Evolutionary conservation across 2,888 invertebrate genomes (phyloP).

Genomic region (Drosophila aldrichi): DNA sequence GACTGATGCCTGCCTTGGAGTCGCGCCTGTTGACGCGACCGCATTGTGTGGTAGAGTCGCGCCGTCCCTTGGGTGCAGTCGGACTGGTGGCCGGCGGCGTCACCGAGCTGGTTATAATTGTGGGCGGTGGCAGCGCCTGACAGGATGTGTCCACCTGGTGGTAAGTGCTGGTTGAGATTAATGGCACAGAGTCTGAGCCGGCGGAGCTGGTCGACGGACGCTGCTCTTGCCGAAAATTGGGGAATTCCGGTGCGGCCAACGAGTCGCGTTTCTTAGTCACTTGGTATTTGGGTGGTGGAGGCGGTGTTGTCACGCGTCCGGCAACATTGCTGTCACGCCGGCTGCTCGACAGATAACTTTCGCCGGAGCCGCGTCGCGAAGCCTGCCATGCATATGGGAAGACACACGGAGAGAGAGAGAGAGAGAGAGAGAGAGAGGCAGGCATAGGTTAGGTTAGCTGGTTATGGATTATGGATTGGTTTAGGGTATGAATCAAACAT

Average conservation of each 20-base stretch:
- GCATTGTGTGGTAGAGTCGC: constrained; percentile 95
- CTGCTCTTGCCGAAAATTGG: constrained; percentile 87
- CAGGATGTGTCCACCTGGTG: constrained; percentile 89
- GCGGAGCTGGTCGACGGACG: constrained; percentile 91
- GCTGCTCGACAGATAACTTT: constrained; percentile 88
- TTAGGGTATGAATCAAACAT: neutral
- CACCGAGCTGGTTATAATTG: constrained; percentile 93
- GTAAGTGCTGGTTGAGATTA: constrained; percentile 84
- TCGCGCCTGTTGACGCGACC: constrained; percentile 89
- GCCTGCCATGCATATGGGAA: constrained; percentile 59
- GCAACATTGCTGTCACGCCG: constrained; percentile 89
- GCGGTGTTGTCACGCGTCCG: constrained; percentile 85
- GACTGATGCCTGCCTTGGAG: constrained; percentile 89
- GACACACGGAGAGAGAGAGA: neutral
- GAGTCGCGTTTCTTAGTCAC: constrained; percentile 88
- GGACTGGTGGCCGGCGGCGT: constrained; percentile 94
- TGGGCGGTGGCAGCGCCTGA: constrained; percentile 89
- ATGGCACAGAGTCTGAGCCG: constrained; percentile 88
- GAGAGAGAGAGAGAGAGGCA: constrained; percentile 23
- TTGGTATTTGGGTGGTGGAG: constrained; percentile 88
- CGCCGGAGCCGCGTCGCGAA: constrained; percentile 88
- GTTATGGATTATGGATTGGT: constrained; percentile 7
- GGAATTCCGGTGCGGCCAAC: constrained; percentile 86
- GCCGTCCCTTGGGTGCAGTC: constrained; percentile 88
- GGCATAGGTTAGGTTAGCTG: constrained; percentile 35